Base-by-base conservation (phyloP, 92 coral and sea anemone species). In the Muricea muricata region DNA sequence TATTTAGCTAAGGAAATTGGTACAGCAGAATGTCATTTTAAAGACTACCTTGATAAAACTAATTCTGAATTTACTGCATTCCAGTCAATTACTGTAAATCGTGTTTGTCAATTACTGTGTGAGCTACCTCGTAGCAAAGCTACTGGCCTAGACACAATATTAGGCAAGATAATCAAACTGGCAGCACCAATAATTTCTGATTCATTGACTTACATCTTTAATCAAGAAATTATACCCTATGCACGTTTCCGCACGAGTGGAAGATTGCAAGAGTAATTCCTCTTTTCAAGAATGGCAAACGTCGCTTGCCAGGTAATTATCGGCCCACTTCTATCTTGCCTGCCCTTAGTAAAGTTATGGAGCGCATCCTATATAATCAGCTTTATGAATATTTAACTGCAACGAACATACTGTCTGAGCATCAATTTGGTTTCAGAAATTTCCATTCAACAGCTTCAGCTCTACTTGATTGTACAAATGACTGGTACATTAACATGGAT, bases 401-500 rank as follows among this genome's bases (percentile, higher is more conserved):
- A 28, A 60, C 24, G 40, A 78, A 85, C 34, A 34, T 77, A 57
- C 85, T 85, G 1, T 57, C 63, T 42, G 67, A 76, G 12, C 84
- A 63, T 15, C 89, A 85, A 34, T 85, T 85, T 57, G 89, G 89
- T 47, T 77, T 85, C 50, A 8, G 78, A 75, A 34, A 46, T 60
- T 33, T 55, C 7, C 73, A 72, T 63, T 84, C 87, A 24, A 84
- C 87, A 18, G 71, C 73, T 20, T 50, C 72, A n/a, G 87, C 83
- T 34, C 23, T 73, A n/a, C 55, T 84, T 58, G 85, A 78, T 69
- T 50, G 84, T 78, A 50, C 91, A n/a, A 81, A 82, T 74, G 83
- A 86, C 77, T 82, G 91, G 87, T 82, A 87, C 46, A 14, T 87
- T 55, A 87, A 81, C 70, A 87, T 87, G 83, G 87, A 87, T 48